Conservation (phyloP, 2,113 vertebrate genomes). For the Paratilapia polleni region DNA sequence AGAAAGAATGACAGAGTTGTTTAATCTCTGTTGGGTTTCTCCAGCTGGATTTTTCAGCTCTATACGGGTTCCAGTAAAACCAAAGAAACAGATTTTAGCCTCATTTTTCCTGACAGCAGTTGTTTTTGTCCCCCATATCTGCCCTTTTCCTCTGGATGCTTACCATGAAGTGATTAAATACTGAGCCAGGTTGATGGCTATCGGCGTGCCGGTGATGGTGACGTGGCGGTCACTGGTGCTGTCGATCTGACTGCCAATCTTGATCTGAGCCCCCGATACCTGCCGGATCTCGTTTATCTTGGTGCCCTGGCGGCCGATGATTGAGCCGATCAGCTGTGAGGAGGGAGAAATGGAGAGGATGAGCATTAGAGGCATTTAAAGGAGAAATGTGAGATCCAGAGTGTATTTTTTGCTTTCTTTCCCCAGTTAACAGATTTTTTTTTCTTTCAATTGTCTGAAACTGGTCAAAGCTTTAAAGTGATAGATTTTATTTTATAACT, state of each 20-base stretch:
- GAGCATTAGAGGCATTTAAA: background rate
- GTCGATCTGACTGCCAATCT: slow-evolving; percentile 94
- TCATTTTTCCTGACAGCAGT: background rate
- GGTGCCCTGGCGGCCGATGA: slow-evolving; percentile 94
- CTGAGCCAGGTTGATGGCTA: slow-evolving; percentile 94
- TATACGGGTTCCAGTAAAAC: too few species aligned
- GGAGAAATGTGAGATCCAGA: background rate
- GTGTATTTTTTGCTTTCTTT: background rate
- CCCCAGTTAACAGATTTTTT: background rate
- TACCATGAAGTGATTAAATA: slow-evolving; percentile 97
- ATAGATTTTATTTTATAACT: too few species aligned
- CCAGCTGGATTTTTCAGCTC: too few species aligned
- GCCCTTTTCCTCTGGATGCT: slow-evolving; percentile 52
- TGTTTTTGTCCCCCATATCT: background rate
- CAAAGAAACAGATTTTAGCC: background rate
- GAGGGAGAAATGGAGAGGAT: background rate
- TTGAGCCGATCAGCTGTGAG: slow-evolving; percentile 91
- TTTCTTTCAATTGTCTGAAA: too few species aligned
- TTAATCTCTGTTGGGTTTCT: too few species aligned
- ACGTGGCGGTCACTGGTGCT: slow-evolving; percentile 90
- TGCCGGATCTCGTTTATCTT: slow-evolving; percentile 87
- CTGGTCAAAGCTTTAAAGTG: too few species aligned
- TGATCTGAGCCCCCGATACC: slow-evolving; percentile 94
- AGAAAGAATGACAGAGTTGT: background rate
- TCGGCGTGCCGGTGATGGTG: slow-evolving; percentile 91